Evolutionary conservation across 2,888 invertebrate species (phyloP), one percentile per base, ranked within the genome.

Genomic region (Brachylomia viminalis): DNA sequence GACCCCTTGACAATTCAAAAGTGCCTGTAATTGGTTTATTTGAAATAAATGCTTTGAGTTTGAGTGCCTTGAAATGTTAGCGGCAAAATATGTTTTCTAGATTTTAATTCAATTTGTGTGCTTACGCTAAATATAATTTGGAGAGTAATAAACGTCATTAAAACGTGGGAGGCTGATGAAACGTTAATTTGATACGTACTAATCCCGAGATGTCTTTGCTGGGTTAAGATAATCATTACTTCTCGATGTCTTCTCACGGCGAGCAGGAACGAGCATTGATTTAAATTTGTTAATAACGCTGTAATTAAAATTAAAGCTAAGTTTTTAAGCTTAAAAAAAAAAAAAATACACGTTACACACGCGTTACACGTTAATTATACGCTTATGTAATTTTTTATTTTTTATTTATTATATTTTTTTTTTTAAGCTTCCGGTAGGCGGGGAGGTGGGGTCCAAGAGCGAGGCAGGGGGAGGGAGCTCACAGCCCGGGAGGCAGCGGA

Each of bases 61-160:
- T n/a, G n/a, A n/a, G n/a, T n/a, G 42, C 42, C 0, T 27, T n/a
- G 7, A 15, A 56, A 69, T 52, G 0, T 11, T 45, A 20, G 52
- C 23, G 0, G 15, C 15, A 23, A 52, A 45, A 77, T 33, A 30
- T 42, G 3, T 71, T 69, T 33, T 33, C 0, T 17, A 23, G 6
- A 49, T 58, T 77, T 64, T 58, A 49, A 77, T 69, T 56, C 30
- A 64, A 58, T 69, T 69, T 49, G 42, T 49, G 47, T 68, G 30
- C 49, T 38, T 56, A 20, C 13, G 17, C 2, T 15, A 15, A n/a
- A 20, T 54, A 17, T 56, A 38, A 49, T 59, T 67, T 23, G 13
- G 27, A 33, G 23, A 33, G 66, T 77, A 72, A 61, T 54, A 47
- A 15, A 45, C 17, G 17, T 54, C 49, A 52, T 67, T 67, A 61